A percentile compares a stretch with the other conserved stretches of the same genome.
These are phyloP conservation scores for Erannis defoliaria DNA, from an alignment of 2,888 invertebrate species.

Conservation along the genomic window DNA sequence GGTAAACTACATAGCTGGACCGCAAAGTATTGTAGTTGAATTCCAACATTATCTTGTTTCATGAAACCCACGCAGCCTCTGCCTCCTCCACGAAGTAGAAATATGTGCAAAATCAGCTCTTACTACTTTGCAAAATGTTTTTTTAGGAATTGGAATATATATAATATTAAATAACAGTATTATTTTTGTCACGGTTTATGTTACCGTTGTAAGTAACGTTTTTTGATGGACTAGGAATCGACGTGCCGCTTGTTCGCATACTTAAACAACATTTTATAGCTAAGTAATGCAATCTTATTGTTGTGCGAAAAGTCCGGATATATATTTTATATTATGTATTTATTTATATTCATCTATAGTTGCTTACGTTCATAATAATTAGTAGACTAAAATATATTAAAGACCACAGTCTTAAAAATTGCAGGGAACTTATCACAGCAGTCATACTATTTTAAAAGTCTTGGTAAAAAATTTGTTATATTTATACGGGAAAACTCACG, in stretches of 20 bases:
- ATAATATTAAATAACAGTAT: conserved; percentile 34
- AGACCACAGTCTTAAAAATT: background rate
- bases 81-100: conserved; percentile 43
- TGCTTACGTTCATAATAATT: background rate
- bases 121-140: conserved; percentile 50
- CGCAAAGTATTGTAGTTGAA: conserved; percentile 63
- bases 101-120: conserved; percentile 51
- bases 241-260: conserved; percentile 47
- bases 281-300: conserved; percentile 1
- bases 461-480: too few relatives aligned
- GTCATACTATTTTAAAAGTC: too few relatives aligned
- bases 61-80: conserved; percentile 53
- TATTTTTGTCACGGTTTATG: conserved; percentile 52
- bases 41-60: conserved; percentile 70
- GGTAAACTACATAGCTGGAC: conserved; percentile 61
- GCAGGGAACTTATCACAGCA: too few relatives aligned
- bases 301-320: background rate
- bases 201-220: conserved; percentile 59
- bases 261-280: conserved; percentile 1
- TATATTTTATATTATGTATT: too few relatives aligned
- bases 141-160: conserved; percentile 36
- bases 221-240: conserved; percentile 54
- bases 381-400: background rate
- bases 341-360: background rate
- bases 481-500: too few relatives aligned